Evolutionary conservation across 2,113 vertebrate genomes (phyloP).

Genomic region (Cinclus cinclus): DNA sequence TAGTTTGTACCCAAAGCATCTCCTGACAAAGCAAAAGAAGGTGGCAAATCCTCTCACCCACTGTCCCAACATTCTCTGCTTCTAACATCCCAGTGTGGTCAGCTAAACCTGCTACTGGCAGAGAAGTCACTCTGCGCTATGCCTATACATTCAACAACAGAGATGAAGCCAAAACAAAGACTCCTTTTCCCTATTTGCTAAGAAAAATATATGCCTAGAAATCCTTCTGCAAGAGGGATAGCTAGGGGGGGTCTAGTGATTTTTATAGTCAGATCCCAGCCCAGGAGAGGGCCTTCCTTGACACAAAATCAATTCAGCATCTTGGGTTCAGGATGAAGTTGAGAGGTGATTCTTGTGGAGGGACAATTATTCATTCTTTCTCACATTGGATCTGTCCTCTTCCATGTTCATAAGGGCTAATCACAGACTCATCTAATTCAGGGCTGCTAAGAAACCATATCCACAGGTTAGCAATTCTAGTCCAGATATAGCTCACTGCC

Average conservation of each 20-base stretch:
- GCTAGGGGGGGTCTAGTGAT: not conserved
- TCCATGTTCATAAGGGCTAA: not conserved
- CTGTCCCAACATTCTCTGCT: not conserved
- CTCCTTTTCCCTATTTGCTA: not conserved
- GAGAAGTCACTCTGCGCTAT: not conserved
- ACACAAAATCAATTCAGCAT: not conserved
- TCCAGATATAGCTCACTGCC: slow-evolving; percentile 8
- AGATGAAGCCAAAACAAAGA: not conserved
- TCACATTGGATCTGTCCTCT: not conserved
- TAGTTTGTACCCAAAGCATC: not conserved
- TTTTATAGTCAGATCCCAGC: not conserved
- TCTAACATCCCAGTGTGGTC: not conserved
- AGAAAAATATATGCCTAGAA: not conserved
- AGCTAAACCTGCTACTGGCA: not conserved
- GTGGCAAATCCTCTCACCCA: accelerated
- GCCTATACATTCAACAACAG: not conserved
- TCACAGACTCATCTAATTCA: not conserved
- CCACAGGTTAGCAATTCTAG: not conserved
- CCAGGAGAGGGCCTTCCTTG: not conserved
- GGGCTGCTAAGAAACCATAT: not conserved
- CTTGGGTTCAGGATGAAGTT: not conserved
- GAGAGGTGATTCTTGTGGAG: not conserved
- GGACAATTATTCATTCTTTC: not conserved
- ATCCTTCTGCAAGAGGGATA: not conserved
- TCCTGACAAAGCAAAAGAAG: not conserved